Conservation (phyloP, 2,797 vertebrate genomes). For the Ctenosaura bakeri region DNA sequence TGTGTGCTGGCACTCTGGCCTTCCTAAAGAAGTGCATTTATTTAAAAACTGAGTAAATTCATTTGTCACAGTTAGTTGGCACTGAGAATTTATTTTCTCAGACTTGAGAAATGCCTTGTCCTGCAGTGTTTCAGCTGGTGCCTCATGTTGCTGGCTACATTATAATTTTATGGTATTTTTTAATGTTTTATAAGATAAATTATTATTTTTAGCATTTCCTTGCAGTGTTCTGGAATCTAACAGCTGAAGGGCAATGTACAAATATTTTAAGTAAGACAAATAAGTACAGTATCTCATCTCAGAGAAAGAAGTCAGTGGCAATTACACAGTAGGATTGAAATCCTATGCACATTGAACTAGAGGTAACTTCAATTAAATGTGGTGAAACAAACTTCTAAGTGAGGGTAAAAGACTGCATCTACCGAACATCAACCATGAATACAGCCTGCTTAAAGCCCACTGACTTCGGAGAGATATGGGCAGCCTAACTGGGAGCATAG, state of each 20-base stretch:
- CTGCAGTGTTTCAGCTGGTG: neutral
- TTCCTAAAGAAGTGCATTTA: too few species aligned
- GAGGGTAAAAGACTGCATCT: neutral
- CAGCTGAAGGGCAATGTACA: neutral
- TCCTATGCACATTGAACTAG: too few species aligned
- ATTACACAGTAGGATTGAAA: neutral
- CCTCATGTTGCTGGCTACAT: neutral
- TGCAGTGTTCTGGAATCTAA: neutral
- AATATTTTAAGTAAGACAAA: neutral
- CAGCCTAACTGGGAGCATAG: neutral
- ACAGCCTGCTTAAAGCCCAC: neutral
- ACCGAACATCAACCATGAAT: neutral
- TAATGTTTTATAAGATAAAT: neutral
- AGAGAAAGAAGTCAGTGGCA: neutral
- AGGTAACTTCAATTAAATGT: neutral
- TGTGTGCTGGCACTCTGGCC: too few species aligned
- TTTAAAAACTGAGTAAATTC: too few species aligned
- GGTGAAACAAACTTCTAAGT: neutral
- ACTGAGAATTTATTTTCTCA: too few species aligned
- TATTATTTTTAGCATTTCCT: neutral
- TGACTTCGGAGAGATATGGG: neutral
- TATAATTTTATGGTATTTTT: neutral
- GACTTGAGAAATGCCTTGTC: too few species aligned
- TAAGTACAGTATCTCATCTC: neutral
- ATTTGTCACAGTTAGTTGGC: too few species aligned